phyloP scores from a whole-genome alignment of 64 coral and sea anemone species.

The Montipora efflorescens region DNA sequence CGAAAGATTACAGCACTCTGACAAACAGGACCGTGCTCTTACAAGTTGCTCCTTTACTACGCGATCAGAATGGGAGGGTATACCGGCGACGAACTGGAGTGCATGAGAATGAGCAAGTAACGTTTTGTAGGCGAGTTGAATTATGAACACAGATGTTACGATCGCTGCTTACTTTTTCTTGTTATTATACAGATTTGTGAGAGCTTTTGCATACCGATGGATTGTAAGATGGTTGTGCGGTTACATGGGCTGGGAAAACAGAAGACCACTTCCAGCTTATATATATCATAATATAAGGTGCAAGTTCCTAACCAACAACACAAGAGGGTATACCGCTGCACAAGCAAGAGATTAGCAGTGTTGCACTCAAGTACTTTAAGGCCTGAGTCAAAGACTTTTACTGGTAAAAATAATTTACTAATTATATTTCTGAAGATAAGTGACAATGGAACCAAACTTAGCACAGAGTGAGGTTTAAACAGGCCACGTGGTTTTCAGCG shows the following conservation, averaged over 20 bases:
- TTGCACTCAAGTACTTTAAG: no score
- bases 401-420: no score
- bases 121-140: no score
- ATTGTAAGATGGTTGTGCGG: slow-evolving; percentile 50
- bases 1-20: slow-evolving; percentile 5
- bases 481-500: no score
- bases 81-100: no score
- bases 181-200: neutral
- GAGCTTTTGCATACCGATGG: slow-evolving; percentile 51
- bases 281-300: slow-evolving; percentile 26
- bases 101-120: no score
- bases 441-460: no score
- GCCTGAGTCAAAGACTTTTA: no score
- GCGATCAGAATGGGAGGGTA: neutral
- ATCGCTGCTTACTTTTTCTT: no score
- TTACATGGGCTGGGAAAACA: slow-evolving; percentile 50
- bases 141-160: no score
- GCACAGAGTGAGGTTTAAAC: no score
- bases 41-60: slow-evolving; percentile 38
- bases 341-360: slow-evolving; percentile 4
- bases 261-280: slow-evolving; percentile 40
- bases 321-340: neutral
- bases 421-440: no score
- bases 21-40: neutral
- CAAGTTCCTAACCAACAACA: neutral